Evolutionary conservation across 2,888 invertebrate genomes (phyloP).

Genomic region (Dryomyza anilis): DNA sequence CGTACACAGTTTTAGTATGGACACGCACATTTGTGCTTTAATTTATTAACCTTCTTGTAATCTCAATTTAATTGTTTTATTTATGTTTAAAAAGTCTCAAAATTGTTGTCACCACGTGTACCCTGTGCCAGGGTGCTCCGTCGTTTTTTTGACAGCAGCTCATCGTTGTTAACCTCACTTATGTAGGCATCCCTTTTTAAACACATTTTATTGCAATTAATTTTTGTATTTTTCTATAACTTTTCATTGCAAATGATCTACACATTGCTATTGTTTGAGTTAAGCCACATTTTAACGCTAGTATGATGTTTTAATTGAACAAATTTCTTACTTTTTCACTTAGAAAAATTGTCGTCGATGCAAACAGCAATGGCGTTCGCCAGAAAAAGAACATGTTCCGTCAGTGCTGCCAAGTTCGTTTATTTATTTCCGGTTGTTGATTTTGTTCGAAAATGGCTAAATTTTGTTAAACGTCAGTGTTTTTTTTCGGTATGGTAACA

Average conservation of each 20-base stretch:
- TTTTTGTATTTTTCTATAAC: not conserved
- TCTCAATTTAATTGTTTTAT: not conserved
- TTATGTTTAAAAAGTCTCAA: no score
- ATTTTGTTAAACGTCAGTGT: not conserved
- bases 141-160: not conserved
- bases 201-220: not conserved
- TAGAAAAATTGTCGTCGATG: conserved; percentile 54
- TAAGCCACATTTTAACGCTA: conserved; percentile 6
- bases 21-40: conserved; percentile 25
- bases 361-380: conserved; percentile 59
- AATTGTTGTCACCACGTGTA: not conserved
- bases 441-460: not conserved
- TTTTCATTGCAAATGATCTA: not conserved
- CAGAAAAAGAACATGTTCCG: conserved; percentile 59
- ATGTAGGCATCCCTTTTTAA: no score
- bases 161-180: not conserved
- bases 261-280: no score
- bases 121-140: not conserved
- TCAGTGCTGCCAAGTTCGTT: conserved; percentile 41
- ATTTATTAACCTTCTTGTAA: not conserved
- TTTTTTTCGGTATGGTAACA: not conserved
- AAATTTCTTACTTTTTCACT: conserved; percentile 56
- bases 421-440: conserved; percentile 32
- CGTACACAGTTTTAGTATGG: conserved; percentile 38
- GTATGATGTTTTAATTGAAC: conserved; percentile 32